A percentile compares a stretch with the other conserved stretches of the same genome.
phyloP scores from a whole-genome alignment of 1,140 invertebrate species.

The Polypedilum vanderplanki region DNA sequence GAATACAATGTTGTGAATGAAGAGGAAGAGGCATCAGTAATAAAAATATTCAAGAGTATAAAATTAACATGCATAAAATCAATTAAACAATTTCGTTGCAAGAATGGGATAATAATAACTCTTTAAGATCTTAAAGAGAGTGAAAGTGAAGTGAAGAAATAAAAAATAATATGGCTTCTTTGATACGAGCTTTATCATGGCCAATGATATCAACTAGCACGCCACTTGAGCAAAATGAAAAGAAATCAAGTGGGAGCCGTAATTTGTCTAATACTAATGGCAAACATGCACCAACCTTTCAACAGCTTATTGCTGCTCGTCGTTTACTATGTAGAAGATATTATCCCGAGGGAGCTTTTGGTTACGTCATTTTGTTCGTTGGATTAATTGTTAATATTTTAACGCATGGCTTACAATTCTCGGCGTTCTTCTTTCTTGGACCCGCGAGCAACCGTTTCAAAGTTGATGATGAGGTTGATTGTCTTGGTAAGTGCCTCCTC shows the following conservation, averaged over 20 bases:
- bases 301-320: slow-evolving; percentile 19
- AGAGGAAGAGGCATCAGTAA: background rate
- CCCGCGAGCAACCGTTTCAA: background rate
- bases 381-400: slow-evolving; percentile 9
- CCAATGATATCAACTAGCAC: background rate
- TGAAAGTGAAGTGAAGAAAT: background rate
- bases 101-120: background rate
- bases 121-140: background rate
- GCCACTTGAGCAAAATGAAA: background rate
- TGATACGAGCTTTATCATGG: slow-evolving; percentile 16
- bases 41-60: background rate
- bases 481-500: slow-evolving; percentile 12
- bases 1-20: background rate
- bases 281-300: slow-evolving; percentile 16
- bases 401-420: slow-evolving; percentile 8
- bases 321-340: slow-evolving; percentile 20
- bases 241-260: background rate
- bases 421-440: background rate
- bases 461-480: background rate
- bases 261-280: slow-evolving; percentile 5
- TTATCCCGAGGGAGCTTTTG: background rate
- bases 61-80: background rate
- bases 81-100: background rate
- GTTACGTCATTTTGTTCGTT: background rate
- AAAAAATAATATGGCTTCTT: background rate